A percentile compares a stretch with the other conserved stretches of the same genome.
phyloP scores from a whole-genome alignment of 2,797 vertebrate genomes.

The Vultur gryphus region DNA sequence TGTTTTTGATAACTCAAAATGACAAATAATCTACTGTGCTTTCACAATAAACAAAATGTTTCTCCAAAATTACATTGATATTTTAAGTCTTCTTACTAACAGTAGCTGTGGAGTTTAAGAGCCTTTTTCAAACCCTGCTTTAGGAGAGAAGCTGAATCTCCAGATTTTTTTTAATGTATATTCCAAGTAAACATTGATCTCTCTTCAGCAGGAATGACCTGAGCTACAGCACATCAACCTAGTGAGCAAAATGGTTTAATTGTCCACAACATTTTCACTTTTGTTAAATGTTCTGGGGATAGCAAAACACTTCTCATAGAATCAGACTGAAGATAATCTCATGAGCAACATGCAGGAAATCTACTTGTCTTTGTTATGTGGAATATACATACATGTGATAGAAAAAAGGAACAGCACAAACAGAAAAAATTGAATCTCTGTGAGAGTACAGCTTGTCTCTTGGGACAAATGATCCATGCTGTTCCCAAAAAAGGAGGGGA shows the following conservation, averaged over 20 bases:
- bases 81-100: background rate
- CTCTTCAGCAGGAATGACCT: background rate
- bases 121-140: background rate
- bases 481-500: background rate
- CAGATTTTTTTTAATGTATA: background rate
- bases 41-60: background rate
- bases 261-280: background rate
- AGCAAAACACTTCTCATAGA: background rate
- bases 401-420: background rate
- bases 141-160: background rate
- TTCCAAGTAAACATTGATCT: background rate
- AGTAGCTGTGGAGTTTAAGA: background rate
- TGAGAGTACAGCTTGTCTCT: background rate
- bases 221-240: background rate
- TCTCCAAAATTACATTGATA: background rate
- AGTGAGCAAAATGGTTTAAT: background rate
- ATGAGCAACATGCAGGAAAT: background rate
- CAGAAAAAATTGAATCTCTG: background rate
- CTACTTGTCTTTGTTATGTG: background rate
- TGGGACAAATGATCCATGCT: background rate
- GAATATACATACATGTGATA: background rate
- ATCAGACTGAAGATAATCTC: background rate
- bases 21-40: background rate
- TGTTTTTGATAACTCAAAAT: background rate
- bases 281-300: background rate